Base-by-base conservation (phyloP, 1,140 invertebrate genomes). In the Diuraphis noxia region DNA sequence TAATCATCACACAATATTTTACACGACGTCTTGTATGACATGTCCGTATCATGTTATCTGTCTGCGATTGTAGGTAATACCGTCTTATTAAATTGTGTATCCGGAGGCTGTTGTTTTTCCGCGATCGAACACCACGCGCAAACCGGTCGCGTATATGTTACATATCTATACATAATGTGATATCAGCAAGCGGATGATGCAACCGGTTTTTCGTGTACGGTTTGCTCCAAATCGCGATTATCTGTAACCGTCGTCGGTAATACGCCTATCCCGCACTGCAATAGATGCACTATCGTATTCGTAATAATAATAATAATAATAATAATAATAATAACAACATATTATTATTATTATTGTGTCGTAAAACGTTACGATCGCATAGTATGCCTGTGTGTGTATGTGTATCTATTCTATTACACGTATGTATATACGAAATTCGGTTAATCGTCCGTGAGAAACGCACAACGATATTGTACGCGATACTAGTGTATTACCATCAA, bases 371-470 rank as follows among this genome's bases (percentile, higher is more conserved):
- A 82, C 79, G 56, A 72, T 72, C 56, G 30, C 34, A n/a, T 13
- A 34, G 21, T 38, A 2, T 40, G 21, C 34, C 8, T 38, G 40
- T 17, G 81, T 82, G 23, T 81, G 23, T 19, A 21, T 38, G 1
- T 79, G 77, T 79, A 21, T 21, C 23, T 41, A 82, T 41, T 82
- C 41, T 41, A 30, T 30, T 41, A 6, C 17, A 41, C n/a, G 1
- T 84, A 84, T 43, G 17, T 82, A n/a, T 84, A 84, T 43, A n/a
- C 13, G 34, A 86, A 86, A 52, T 86, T 86, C 85, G 46, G 46
- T 43, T 86, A 86, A 86, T 86, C 85, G 85, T 21, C 43, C 34
- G 85, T 86, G 85, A 52, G 46, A 86, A 86, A 52, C 34, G 34
- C 85, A 49, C 46, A 49, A 36, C 19, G 43, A 86, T 41, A 41